Evolutionary conservation across 2,888 invertebrate genomes (phyloP).

Genomic region (Diplazon laetatorius): DNA sequence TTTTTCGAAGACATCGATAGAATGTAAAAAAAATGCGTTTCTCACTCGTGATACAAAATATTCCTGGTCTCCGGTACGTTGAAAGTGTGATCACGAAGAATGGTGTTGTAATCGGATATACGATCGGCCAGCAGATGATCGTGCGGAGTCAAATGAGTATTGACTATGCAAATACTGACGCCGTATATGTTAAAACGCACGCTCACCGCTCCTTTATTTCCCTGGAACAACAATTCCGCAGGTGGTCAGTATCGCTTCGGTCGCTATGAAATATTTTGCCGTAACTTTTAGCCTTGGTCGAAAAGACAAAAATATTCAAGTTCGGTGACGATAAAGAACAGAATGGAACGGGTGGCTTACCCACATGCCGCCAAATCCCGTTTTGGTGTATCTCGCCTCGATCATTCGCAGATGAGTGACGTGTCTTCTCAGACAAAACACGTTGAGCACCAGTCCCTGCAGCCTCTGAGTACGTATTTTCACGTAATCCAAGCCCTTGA

Average conservation of each 20-base stretch:
- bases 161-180: constrained; percentile 93
- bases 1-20: constrained; percentile 10
- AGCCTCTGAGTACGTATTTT: constrained; percentile 91
- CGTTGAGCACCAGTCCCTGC: constrained; percentile 91
- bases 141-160: constrained; percentile 95
- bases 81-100: constrained; percentile 92
- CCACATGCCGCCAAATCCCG: constrained; percentile 96
- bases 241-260: neutral
- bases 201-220: constrained; percentile 97
- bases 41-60: constrained; percentile 95
- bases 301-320: too few species aligned
- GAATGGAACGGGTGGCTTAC: too few species aligned
- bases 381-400: constrained; percentile 93
- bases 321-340: too few species aligned
- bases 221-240: too few species aligned
- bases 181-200: constrained; percentile 94
- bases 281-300: too few species aligned
- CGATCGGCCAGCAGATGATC: constrained; percentile 93
- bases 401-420: constrained; percentile 92
- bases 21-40: constrained; percentile 20
- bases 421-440: constrained; percentile 91
- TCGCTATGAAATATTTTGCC: too few species aligned
- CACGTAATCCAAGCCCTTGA: constrained; percentile 89
- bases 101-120: constrained; percentile 93
- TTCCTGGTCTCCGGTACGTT: constrained; percentile 90